Conservation (phyloP, 2,888 invertebrate species). For the Leucoma salicis region DNA sequence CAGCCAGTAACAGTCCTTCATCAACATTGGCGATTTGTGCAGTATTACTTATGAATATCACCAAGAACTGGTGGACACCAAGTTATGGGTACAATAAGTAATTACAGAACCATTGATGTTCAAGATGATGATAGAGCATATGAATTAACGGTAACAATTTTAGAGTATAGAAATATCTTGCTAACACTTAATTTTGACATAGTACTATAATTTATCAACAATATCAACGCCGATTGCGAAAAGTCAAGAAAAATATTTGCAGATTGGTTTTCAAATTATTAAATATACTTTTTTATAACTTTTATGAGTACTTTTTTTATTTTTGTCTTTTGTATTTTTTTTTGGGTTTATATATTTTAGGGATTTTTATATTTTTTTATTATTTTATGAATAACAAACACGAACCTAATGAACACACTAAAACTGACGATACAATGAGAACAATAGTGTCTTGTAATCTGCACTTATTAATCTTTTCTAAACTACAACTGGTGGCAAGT, state of each 20-base stretch:
- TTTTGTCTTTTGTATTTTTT: not conserved
- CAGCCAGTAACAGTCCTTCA: slow-evolving; percentile 1
- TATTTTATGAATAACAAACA: not conserved
- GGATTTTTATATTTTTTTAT: not conserved
- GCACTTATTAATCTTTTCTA: too few species aligned
- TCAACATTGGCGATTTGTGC: not conserved
- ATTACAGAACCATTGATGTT: not conserved
- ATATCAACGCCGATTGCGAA: not conserved
- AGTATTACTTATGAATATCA: not conserved
- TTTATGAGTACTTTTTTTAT: not conserved
- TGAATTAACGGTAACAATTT: not conserved
- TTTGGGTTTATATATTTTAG: too few species aligned
- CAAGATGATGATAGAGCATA: not conserved
- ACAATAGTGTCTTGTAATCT: not conserved
- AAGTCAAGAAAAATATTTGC: not conserved
- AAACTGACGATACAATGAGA: not conserved
- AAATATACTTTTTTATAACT: not conserved
- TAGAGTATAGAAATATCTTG: not conserved
- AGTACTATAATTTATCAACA: not conserved
- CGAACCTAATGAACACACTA: not conserved
- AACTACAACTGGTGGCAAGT: too few species aligned
- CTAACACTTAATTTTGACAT: not conserved
- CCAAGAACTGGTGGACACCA: not conserved
- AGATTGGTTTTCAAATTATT: not conserved
- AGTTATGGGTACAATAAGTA: not conserved